Evolutionary conservation across 2,797 vertebrate genomes (phyloP).

Genomic region (Cuniculus paca): DNA sequence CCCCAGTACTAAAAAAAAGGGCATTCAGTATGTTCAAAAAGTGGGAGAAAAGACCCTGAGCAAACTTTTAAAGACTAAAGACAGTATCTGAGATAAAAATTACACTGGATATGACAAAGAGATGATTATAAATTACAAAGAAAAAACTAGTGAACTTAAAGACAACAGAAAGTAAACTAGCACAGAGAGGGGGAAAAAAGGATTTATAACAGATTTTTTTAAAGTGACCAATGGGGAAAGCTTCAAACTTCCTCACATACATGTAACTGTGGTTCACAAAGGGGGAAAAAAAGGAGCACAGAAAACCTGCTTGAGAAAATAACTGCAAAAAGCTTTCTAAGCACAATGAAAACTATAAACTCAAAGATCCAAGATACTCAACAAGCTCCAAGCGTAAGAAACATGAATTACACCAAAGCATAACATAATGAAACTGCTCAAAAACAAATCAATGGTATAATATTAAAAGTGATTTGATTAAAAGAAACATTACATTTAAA

Average conservation of each 20-base stretch:
- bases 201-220: not conserved
- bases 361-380: not conserved
- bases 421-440: not conserved
- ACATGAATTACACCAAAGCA: not conserved
- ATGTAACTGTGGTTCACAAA: not conserved
- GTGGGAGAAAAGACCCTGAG: not conserved
- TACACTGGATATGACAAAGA: not conserved
- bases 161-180: not conserved
- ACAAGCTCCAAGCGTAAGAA: not conserved
- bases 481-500: not conserved
- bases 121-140: not conserved
- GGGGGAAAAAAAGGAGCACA: not conserved
- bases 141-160: not conserved
- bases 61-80: not conserved
- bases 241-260: not conserved
- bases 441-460: not conserved
- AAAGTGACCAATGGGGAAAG: not conserved
- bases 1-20: no score
- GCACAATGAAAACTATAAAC: not conserved
- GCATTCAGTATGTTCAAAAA: not conserved
- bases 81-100: not conserved
- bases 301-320: not conserved
- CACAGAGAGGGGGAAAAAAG: not conserved
- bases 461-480: not conserved
- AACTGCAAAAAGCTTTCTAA: not conserved